These are phyloP conservation scores for Lacerta bilineata DNA, from an alignment of 2,797 vertebrate species.

Conservation along the genomic window DNA sequence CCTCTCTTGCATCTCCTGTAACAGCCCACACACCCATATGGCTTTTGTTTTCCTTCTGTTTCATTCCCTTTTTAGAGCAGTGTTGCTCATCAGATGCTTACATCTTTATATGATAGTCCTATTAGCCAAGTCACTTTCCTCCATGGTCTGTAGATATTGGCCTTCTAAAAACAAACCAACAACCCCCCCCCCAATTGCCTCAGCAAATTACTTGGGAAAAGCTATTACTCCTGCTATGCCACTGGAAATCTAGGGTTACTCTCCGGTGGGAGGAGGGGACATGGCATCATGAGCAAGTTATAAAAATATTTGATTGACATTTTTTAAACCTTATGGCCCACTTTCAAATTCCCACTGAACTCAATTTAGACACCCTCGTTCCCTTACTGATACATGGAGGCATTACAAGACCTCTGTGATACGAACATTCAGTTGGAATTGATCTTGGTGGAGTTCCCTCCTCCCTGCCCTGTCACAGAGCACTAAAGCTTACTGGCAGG, in stretches of 20 bases:
- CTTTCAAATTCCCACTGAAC: neutral
- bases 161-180: neutral
- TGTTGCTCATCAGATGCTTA: neutral
- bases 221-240: neutral
- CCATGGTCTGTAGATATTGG: neutral
- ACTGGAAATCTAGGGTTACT: neutral
- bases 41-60: neutral
- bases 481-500: neutral
- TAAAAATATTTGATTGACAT: neutral
- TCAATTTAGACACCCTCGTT: constrained; percentile 12
- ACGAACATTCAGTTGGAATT: neutral
- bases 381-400: neutral
- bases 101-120: neutral
- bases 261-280: neutral
- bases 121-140: too few species aligned
- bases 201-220: neutral
- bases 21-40: neutral
- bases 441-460: neutral
- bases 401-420: neutral
- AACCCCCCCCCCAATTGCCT: neutral
- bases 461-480: neutral
- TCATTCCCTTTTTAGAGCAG: neutral
- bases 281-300: neutral
- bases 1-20: neutral
- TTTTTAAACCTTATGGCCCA: neutral